Evolutionary conservation across 2,113 vertebrate species (phyloP).

Genomic region (Muntiacus reevesi): DNA sequence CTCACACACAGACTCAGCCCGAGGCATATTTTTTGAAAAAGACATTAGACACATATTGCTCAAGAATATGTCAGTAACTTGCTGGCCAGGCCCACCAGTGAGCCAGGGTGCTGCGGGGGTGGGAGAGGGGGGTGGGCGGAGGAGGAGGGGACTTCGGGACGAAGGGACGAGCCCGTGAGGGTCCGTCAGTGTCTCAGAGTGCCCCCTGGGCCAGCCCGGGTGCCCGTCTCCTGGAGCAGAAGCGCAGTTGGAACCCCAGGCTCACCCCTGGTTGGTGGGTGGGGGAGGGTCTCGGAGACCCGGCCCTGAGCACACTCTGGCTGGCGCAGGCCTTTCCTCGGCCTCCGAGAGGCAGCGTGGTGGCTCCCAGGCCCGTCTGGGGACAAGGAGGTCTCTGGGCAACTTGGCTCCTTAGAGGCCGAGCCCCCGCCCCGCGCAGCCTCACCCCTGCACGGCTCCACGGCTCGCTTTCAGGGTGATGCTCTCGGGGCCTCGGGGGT

Average conservation of each 20-base stretch:
- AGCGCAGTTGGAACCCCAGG: background rate
- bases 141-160: background rate
- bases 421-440: background rate
- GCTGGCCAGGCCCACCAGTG: background rate
- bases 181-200: rapidly evolving
- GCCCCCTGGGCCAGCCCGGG: background rate
- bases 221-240: background rate
- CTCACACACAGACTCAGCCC: background rate
- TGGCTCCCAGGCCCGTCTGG: background rate
- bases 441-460: background rate
- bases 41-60: background rate
- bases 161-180: background rate
- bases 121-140: background rate
- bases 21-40: background rate
- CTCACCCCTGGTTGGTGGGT: background rate
- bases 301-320: background rate
- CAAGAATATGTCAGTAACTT: background rate
- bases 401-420: background rate
- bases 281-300: background rate
- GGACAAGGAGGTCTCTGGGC: background rate
- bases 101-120: background rate
- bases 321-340: too few relatives aligned
- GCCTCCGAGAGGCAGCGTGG: background rate
- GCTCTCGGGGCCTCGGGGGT: background rate
- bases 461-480: background rate